Evolutionary conservation across 2,113 vertebrate genomes (phyloP), one percentile per base, ranked within the genome.

Genomic region (Siphamia tubifer): DNA sequence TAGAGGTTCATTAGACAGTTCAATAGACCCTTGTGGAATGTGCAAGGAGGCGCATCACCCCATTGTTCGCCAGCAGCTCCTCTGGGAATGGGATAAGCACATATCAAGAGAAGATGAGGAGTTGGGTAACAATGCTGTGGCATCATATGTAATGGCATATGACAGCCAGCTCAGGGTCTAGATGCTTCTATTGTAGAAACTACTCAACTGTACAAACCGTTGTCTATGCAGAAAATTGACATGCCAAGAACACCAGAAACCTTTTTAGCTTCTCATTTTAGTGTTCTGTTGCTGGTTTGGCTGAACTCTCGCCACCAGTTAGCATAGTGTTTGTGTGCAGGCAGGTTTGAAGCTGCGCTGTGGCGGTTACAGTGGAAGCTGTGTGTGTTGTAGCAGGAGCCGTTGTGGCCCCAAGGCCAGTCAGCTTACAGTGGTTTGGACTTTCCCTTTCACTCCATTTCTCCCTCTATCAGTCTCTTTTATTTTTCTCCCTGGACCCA

Each of bases 1-100:
- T 40, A 53, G 70, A 87, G 86, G 73, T 89, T 89, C 89, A 85
- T 89, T 89, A 88, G 79, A 88, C 71, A 77, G 75, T 82, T 82
- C 81, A 83, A 84, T 70, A 47, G 68, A 81, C 79, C 65, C 82
- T 21, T 23, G 81, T 86, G 85, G 85, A 90, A 90, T 86, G 81
- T 71, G 78, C 19, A 52, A 77, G 55, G 53, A 84, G 76, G 68
- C 58, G 49, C 70, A 62, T 74, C 79, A 36, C 69, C 74, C 70
- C 66, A 85, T 90, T 91, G 87, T 91, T 89, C 64, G 27, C 63
- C 51, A 13, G 56, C 11, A 31, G 77, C 61, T 83, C 82, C 58
- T 77, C 74, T 80, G 87, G 82, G 86, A 88, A 77, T 11, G 15
- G 65, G 75, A 57, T 25, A 19, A 49, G 78, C 36, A 48, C 40